These are phyloP conservation scores for human (Homo sapiens) DNA, from an alignment of 2,113 vertebrate species.

Conservation along the genomic window GRCh38 chr11:118378501-118379000, in stretches of 20 bases:
- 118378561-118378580: background rate
- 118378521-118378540: background rate
- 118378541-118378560: background rate
- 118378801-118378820: background rate
- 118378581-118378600: background rate
- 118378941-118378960: background rate
- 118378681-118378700: background rate
- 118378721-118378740: background rate
- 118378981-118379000: background rate
- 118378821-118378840: background rate
- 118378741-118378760: background rate
- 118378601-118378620: background rate
- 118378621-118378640: background rate
- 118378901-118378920: background rate
- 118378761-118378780: background rate
- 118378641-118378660: background rate
- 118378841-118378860: conserved; percentile 37
- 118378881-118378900: background rate
- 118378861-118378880: conserved; percentile 18
- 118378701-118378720: background rate
- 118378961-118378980: background rate
- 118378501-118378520: background rate
- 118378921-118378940: background rate
- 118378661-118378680: background rate
- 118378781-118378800: background rate